These are phyloP conservation scores for Rhinoraja longicauda DNA, from an alignment of 2,797 vertebrate genomes.

Conservation along the genomic window DNA sequence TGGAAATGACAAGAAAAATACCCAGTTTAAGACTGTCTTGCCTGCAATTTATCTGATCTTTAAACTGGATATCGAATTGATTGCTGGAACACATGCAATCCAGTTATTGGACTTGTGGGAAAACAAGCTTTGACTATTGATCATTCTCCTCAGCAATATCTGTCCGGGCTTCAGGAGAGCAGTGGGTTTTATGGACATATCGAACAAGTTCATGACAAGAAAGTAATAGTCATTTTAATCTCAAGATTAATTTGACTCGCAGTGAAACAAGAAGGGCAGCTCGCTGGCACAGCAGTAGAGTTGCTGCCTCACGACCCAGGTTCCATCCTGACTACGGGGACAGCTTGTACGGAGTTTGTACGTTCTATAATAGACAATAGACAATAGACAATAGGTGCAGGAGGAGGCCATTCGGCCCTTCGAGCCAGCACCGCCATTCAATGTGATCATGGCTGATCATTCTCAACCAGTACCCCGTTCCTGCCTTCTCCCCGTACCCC, in stretches of 20 bases:
- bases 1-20: not conserved
- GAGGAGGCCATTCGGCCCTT: too few species aligned
- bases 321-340: too few species aligned
- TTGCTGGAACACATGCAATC: not conserved
- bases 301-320: too few species aligned
- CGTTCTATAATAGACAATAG: too few species aligned
- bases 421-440: too few species aligned
- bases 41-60: not conserved
- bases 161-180: not conserved
- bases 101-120: not conserved
- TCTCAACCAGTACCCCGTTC: too few species aligned
- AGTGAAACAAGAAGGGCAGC: not conserved
- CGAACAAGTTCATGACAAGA: not conserved
- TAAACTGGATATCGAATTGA: not conserved
- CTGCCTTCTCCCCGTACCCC: too few species aligned
- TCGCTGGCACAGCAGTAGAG: too few species aligned
- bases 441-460: too few species aligned
- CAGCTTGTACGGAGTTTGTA: too few species aligned
- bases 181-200: not conserved
- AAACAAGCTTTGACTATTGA: not conserved
- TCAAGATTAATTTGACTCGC: not conserved
- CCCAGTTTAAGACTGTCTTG: not conserved
- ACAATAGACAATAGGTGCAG: too few species aligned
- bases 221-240: not conserved
- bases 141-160: not conserved